phyloP scores from a whole-genome alignment of 2,888 invertebrate species.

The Drosophila mimetica region DNA sequence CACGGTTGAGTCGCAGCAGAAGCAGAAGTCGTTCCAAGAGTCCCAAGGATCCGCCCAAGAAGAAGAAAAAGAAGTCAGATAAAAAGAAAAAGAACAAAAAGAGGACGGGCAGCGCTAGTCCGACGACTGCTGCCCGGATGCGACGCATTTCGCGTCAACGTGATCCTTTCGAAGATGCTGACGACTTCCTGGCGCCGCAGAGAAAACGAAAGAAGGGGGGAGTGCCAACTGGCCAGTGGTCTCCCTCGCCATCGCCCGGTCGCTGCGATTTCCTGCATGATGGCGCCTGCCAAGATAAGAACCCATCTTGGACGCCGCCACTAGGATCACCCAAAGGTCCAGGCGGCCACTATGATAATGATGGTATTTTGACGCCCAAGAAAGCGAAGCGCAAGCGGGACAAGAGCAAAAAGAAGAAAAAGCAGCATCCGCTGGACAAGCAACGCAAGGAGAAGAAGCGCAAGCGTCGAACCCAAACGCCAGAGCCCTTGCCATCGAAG shows the following conservation, averaged over 20 bases:
- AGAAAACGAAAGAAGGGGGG: slow-evolving; percentile 65
- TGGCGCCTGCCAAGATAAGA: slow-evolving; percentile 59
- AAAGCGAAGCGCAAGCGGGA: slow-evolving; percentile 82
- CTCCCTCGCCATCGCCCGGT: slow-evolving; percentile 85
- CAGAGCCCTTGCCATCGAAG: slow-evolving; percentile 89
- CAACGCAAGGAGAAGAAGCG: slow-evolving; percentile 82
- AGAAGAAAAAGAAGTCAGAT: slow-evolving; percentile 76
- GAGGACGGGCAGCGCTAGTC: slow-evolving; percentile 65
- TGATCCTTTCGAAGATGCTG: slow-evolving; percentile 73
- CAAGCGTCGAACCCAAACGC: slow-evolving; percentile 81
- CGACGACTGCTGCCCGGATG: slow-evolving; percentile 56
- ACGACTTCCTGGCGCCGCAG: slow-evolving; percentile 69
- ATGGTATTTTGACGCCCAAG: slow-evolving; percentile 56
- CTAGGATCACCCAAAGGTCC: slow-evolving; percentile 78
- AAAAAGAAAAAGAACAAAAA: slow-evolving; percentile 79
- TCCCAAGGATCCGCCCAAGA: slow-evolving; percentile 71
- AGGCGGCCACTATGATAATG: slow-evolving; percentile 49
- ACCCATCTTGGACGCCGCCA: slow-evolving; percentile 88
- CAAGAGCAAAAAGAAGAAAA: slow-evolving; percentile 84
- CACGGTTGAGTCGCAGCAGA: slow-evolving; percentile 79
- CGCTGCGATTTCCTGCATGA: slow-evolving; percentile 64
- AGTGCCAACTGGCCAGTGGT: slow-evolving; percentile 57
- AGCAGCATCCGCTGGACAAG: slow-evolving; percentile 54
- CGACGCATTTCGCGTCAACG: slow-evolving; percentile 77
- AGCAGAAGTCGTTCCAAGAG: slow-evolving; percentile 79